phyloP scores from a whole-genome alignment of 2,888 invertebrate genomes.

The Panzeria rudis region DNA sequence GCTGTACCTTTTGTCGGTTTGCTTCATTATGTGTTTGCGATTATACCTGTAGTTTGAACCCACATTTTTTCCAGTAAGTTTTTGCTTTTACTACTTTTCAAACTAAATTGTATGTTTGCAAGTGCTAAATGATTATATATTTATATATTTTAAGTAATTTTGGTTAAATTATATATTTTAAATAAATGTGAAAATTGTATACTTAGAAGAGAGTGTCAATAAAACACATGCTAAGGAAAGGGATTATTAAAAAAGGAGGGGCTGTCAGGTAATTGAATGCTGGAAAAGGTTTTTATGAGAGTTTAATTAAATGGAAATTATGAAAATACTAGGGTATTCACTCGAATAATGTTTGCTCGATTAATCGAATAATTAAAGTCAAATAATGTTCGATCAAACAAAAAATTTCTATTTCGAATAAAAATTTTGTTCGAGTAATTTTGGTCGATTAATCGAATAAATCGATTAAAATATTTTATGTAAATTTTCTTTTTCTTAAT shows the following conservation, averaged over 20 bases:
- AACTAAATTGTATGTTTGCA: not conserved
- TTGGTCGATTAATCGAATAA: too few relatives aligned
- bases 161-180: constrained; percentile 56
- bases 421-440: too few relatives aligned
- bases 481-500: too few relatives aligned
- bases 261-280: not conserved
- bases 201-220: not conserved
- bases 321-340: too few relatives aligned
- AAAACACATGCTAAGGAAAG: not conserved
- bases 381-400: too few relatives aligned
- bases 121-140: constrained; percentile 56
- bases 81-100: not conserved
- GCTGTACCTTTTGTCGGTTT: constrained; percentile 21
- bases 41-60: constrained; percentile 10
- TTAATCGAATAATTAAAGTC: too few relatives aligned
- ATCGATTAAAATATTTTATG: too few relatives aligned
- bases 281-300: not conserved
- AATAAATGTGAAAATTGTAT: constrained; percentile 43
- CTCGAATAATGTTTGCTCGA: too few relatives aligned
- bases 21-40: constrained; percentile 17
- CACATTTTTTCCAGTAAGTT: not conserved
- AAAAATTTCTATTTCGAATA: too few relatives aligned
- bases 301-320: not conserved
- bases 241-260: not conserved
- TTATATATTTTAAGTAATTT: constrained; percentile 61